Base-by-base conservation (phyloP, 2,888 invertebrate genomes). In the Leptogaster cylindrica region DNA sequence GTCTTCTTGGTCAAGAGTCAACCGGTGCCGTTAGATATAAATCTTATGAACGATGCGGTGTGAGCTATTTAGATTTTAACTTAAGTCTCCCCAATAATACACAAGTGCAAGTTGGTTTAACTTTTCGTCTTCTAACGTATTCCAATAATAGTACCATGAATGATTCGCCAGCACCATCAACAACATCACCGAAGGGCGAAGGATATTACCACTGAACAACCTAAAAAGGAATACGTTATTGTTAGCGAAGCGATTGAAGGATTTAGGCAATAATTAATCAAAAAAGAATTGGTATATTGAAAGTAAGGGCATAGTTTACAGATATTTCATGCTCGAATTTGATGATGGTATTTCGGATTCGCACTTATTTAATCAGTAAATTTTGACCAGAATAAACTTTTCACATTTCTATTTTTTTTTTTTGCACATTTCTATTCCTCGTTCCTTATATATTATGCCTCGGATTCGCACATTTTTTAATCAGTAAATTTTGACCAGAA, bases 231-330 rank as follows among this genome's bases (percentile, higher is more conserved):
- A 33, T 46, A 23, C 36, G 48, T 69, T 23, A 51, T 65, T 25
- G 65, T 67, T 27, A 67, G 67, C 18, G 69, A 69, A 20, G 67
- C 67, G 3, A 70, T 67, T 31, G 70, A 70, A 55, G 68, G 63
- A 25, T 70, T 70, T 66, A 66, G 68, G 66, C 63, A 68, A 70
- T 63, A 68, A 46, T 65, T 70, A 18, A 55, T 70, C 14, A 44
- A 39, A 18, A 39, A 70, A 68, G 46, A 52, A 66, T 51, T 65
- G 65, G 39, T 66, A 66, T 16, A 70, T 70, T 67, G 67, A 70
- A 58, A 70, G 67, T 36, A 41, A 68, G 36, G 20, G 46, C 39
- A 65, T 65, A 50, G 67, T 65, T 61, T 70, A 68, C 41, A 64
- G 65, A 20, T 65, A 69, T 33, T 69, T 69, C 63, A 69, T 41